phyloP scores from a whole-genome alignment of 1,140 invertebrate genomes.

The Tetragonula clypearis region DNA sequence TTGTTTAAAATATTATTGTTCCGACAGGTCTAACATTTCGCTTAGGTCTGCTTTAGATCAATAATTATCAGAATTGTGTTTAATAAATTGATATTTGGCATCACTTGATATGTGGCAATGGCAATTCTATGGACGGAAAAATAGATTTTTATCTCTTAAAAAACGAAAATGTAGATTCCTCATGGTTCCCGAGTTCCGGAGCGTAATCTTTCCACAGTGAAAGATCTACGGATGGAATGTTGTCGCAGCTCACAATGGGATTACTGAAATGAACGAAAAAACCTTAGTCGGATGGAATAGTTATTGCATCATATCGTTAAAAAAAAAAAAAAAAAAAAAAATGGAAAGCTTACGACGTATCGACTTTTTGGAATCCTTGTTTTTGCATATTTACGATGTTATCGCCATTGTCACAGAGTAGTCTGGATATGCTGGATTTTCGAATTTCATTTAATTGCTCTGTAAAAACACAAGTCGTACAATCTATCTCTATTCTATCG shows the following conservation, averaged over 20 bases:
- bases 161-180: neutral
- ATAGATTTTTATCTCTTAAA: neutral
- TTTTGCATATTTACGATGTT: conserved; percentile 89
- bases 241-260: conserved; percentile 84
- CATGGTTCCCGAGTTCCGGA: neutral
- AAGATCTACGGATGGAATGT: conserved; percentile 86
- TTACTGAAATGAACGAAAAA: conserved; percentile 83
- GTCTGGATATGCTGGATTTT: conserved; percentile 89
- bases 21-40: too few species aligned
- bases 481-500: too few species aligned
- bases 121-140: too few species aligned
- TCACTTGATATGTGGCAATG: neutral
- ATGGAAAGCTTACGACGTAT: conserved; percentile 81
- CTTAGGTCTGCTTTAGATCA: too few species aligned
- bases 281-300: neutral
- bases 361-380: conserved; percentile 84
- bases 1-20: too few species aligned
- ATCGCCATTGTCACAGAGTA: conserved; percentile 95
- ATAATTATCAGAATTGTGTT: neutral
- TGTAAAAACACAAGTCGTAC: conserved; percentile 72
- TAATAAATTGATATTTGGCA: neutral
- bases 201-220: conserved; percentile 84
- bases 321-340: neutral
- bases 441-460: conserved; percentile 93
- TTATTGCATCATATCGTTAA: neutral